A percentile compares a stretch with the other conserved stretches of the same genome.
Evolutionary conservation across 37 sponge, comb jelly and placozoan species (phyloP).

Genomic region (Theonella swinhoei): DNA sequence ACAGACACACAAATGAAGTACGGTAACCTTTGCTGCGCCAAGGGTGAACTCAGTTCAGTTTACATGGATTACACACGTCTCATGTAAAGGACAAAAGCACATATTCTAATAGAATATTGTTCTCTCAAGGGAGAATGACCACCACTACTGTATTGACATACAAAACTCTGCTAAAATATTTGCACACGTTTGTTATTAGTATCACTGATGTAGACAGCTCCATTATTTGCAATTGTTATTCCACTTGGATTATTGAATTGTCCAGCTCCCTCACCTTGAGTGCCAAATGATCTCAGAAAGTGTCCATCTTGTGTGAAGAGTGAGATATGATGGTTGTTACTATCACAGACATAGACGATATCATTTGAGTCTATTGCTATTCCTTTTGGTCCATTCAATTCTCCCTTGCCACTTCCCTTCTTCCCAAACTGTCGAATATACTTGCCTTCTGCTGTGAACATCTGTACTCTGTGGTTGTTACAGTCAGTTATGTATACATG

Average conservation of each 20-base stretch:
- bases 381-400: too few relatives aligned
- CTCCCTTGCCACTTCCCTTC: background rate
- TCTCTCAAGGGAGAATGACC: too few relatives aligned
- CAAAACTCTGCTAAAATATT: too few relatives aligned
- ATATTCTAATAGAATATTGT: too few relatives aligned
- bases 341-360: conserved; percentile 6
- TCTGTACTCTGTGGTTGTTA: conserved; percentile 66
- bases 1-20: too few relatives aligned
- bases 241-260: background rate
- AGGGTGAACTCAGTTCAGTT: too few relatives aligned
- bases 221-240: background rate
- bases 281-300: conserved; percentile 47
- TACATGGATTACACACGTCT: too few relatives aligned
- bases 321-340: conserved; percentile 12
- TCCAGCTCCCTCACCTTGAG: conserved; percentile 12
- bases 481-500: conserved; percentile 64
- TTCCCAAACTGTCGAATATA: conserved; percentile 28
- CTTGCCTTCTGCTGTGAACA: conserved; percentile 42
- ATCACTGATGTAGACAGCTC: background rate
- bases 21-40: too few relatives aligned
- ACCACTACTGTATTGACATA: too few relatives aligned
- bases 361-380: background rate
- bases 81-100: too few relatives aligned
- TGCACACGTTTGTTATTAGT: background rate
- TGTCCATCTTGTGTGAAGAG: conserved; percentile 22